Evolutionary conservation across 2,888 invertebrate species (phyloP).

Genomic region (Amphiduros pacificus): DNA sequence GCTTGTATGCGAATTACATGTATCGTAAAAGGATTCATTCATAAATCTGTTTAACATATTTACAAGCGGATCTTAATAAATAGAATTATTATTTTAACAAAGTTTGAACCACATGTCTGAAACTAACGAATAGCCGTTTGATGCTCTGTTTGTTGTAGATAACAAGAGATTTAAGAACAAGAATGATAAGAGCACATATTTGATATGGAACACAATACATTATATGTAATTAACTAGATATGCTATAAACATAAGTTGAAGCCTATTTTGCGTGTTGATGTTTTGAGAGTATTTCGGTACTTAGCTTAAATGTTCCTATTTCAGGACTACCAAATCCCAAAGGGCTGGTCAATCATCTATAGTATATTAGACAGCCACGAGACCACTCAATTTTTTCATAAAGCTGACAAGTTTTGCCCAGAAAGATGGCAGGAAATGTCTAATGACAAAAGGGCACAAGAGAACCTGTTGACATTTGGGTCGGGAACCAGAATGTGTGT

Average conservation of each 20-base stretch:
- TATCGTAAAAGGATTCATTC: too few relatives aligned
- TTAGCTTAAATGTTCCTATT: slow-evolving; percentile 12
- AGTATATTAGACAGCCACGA: slow-evolving; percentile 51
- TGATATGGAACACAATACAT: too few relatives aligned
- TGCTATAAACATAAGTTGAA: background rate
- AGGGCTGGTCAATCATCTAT: slow-evolving; percentile 31
- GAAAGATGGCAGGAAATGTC: slow-evolving; percentile 33
- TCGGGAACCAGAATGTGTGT: slow-evolving; percentile 46
- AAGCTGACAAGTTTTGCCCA: slow-evolving; percentile 32
- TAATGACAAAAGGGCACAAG: slow-evolving; percentile 11
- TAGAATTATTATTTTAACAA: too few relatives aligned
- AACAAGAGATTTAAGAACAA: too few relatives aligned
- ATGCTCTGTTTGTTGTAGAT: too few relatives aligned
- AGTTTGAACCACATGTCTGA: too few relatives aligned
- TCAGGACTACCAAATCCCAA: slow-evolving; percentile 53
- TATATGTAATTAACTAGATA: too few relatives aligned
- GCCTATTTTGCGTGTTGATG: background rate
- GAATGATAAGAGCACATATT: too few relatives aligned
- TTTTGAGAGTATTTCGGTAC: background rate
- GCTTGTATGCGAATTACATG: too few relatives aligned
- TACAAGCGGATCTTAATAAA: too few relatives aligned
- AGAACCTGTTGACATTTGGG: slow-evolving; percentile 49
- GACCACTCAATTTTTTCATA: slow-evolving; percentile 27
- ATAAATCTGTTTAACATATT: too few relatives aligned
- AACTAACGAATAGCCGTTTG: too few relatives aligned